Evolutionary conservation across 2,888 invertebrate genomes (phyloP).

Genomic region (Dynastes tityus): DNA sequence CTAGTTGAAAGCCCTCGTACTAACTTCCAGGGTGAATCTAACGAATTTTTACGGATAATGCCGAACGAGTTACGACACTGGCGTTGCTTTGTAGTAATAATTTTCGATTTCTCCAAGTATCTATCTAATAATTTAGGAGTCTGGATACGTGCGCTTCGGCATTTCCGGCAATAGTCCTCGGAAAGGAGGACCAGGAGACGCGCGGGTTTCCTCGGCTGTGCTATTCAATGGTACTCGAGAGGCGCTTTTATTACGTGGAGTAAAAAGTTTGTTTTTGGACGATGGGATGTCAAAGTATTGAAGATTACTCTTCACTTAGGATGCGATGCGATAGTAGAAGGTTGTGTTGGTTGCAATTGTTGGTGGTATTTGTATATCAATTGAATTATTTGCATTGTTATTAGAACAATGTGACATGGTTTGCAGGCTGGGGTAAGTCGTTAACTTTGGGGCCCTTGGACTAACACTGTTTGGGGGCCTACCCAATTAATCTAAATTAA

Average conservation of each 20-base stretch:
- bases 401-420: too few species aligned
- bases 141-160: constrained; percentile 30
- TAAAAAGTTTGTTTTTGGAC: constrained; percentile 20
- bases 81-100: constrained; percentile 30
- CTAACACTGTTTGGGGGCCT: too few species aligned
- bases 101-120: constrained; percentile 34
- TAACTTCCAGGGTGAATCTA: neutral
- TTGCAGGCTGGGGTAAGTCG: too few species aligned
- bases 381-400: too few species aligned
- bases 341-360: too few species aligned
- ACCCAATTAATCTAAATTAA: too few species aligned
- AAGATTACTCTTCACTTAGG: neutral
- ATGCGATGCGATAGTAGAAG: too few species aligned
- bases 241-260: constrained; percentile 36
- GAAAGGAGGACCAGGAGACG: neutral
- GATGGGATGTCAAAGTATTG: neutral
- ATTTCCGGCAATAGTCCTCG: constrained; percentile 32
- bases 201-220: constrained; percentile 5
- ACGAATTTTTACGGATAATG: neutral
- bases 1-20: neutral
- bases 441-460: too few species aligned
- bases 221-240: constrained; percentile 32
- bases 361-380: too few species aligned
- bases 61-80: constrained; percentile 17
- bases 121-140: constrained; percentile 35